Percentiles rank a stretch among this genome's conserved stretches.
Evolutionary conservation across 1,140 invertebrate genomes (phyloP).

Genomic region (Tetranychus cinnabarinus): DNA sequence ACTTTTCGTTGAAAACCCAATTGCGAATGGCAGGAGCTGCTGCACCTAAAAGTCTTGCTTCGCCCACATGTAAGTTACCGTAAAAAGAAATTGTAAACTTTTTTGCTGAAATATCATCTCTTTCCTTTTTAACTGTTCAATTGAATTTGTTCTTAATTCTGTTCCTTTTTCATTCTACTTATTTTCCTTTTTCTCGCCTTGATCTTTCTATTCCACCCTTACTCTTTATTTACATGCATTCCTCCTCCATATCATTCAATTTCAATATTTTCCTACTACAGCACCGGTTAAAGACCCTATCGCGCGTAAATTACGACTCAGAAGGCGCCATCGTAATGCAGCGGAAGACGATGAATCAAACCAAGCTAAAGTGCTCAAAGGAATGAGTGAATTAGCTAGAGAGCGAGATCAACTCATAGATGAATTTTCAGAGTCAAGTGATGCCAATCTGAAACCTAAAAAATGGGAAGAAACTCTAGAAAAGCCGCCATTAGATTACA

Average conservation of each 20-base stretch:
- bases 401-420: conserved; percentile 38
- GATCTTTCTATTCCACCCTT: not conserved
- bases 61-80: not conserved
- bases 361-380: conserved; percentile 81
- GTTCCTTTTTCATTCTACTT: not conserved
- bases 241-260: no score
- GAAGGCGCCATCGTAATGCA: conserved; percentile 28
- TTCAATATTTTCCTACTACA: conserved; percentile 7
- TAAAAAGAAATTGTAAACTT: not conserved
- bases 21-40: conserved; percentile 70
- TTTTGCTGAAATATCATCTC: not conserved
- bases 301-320: conserved; percentile 64
- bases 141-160: not conserved
- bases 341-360: conserved; percentile 54
- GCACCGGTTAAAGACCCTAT: conserved; percentile 53
- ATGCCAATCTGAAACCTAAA: conserved; percentile 18
- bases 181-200: not conserved
- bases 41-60: conserved; percentile 26
- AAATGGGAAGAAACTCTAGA: conserved; percentile 80
- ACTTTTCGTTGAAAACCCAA: conserved; percentile 90
- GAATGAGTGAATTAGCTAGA: conserved; percentile 92
- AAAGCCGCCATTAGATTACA: conserved; percentile 91
- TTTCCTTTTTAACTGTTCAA: not conserved
- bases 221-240: not conserved
- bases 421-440: conserved; percentile 2